phyloP scores from a whole-genome alignment of 2,888 invertebrate species.

The Pristionchus maxplancki region DNA sequence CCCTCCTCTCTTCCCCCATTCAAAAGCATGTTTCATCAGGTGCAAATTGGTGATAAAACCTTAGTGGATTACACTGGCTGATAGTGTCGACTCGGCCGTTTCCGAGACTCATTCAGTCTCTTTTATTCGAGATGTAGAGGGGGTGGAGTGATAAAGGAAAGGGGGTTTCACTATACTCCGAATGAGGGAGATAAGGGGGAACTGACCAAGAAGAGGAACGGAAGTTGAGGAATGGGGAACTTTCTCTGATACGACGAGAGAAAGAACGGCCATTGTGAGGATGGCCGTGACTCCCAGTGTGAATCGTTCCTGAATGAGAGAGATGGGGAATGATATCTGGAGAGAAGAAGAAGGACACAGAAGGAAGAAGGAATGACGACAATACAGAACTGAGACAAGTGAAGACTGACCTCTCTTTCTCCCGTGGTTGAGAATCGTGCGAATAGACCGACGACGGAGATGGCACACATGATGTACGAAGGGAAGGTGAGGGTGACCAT shows the following conservation, averaged over 20 bases:
- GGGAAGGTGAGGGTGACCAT: conserved; percentile 76
- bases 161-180: background rate
- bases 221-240: conserved; percentile 75
- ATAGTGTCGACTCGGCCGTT: background rate
- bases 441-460: conserved; percentile 74
- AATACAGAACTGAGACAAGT: background rate
- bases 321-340: too few species aligned
- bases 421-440: conserved; percentile 73
- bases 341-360: too few species aligned
- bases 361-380: too few species aligned
- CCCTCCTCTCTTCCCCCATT: background rate
- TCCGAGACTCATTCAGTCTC: conserved; percentile 39
- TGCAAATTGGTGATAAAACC: conserved; percentile 42
- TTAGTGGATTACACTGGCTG: conserved; percentile 22
- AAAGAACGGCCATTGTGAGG: conserved; percentile 76
- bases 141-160: background rate
- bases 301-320: conserved; percentile 66
- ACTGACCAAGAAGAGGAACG: conserved; percentile 69
- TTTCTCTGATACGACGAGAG: conserved; percentile 75
- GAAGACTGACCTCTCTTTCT: conserved; percentile 66
- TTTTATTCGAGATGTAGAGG: background rate
- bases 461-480: conserved; percentile 73
- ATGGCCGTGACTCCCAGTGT: conserved; percentile 75
- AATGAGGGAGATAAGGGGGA: background rate
- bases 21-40: conserved; percentile 40